Percentiles rank a stretch among this genome's conserved stretches.
phyloP scores from a whole-genome alignment of 1,140 invertebrate species.

The Physella acuta region DNA sequence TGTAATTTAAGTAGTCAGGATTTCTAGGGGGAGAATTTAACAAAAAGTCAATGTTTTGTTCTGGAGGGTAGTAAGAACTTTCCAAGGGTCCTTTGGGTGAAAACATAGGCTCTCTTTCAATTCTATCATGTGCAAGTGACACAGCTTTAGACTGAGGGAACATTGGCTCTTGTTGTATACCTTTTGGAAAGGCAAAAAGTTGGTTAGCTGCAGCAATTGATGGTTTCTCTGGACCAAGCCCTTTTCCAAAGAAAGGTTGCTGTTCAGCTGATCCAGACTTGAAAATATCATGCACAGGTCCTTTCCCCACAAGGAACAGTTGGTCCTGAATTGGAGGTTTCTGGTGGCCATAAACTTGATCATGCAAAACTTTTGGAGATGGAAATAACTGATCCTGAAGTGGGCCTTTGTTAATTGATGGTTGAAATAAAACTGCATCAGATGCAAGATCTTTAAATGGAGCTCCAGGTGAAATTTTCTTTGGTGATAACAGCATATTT shows the following conservation, averaged over 20 bases:
- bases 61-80: background rate
- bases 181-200: background rate
- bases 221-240: background rate
- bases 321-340: slow-evolving; percentile 4
- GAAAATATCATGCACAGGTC: background rate
- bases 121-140: background rate
- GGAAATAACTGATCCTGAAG: background rate
- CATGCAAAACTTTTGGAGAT: background rate
- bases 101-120: background rate
- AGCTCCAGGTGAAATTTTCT: slow-evolving; percentile 6
- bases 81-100: slow-evolving; percentile 12
- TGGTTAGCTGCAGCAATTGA: background rate
- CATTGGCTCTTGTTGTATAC: background rate
- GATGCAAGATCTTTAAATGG: slow-evolving; percentile 10
- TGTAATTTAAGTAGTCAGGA: background rate
- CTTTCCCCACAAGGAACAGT: background rate
- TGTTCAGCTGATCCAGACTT: background rate
- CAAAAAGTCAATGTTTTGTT: slow-evolving; percentile 10
- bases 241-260: slow-evolving; percentile 4
- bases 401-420: background rate
- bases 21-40: slow-evolving; percentile 19
- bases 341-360: background rate
- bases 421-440: slow-evolving; percentile 2
- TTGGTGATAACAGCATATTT: slow-evolving; percentile 4
- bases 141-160: background rate